Conservation (phyloP, 2,113 vertebrate species). For the Pluvialis apricaria region DNA sequence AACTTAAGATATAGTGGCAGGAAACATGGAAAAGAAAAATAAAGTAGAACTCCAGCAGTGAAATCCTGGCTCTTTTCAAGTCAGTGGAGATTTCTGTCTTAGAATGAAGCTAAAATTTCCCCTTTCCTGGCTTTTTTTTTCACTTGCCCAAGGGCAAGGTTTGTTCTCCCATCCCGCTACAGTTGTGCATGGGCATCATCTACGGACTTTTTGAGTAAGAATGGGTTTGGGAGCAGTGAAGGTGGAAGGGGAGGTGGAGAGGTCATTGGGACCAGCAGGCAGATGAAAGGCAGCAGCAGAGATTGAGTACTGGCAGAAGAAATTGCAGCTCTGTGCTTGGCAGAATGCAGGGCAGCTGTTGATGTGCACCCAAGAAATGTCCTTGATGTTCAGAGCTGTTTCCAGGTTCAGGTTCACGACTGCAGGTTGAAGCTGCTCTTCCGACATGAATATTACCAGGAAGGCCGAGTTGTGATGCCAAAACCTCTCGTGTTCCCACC, state of each 20-base stretch:
- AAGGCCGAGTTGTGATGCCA: neutral
- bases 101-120: neutral
- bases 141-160: neutral
- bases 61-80: neutral
- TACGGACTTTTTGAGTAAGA: neutral
- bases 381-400: neutral
- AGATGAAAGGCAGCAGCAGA: neutral
- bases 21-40: neutral
- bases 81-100: neutral
- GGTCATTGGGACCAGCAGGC: neutral
- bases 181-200: neutral
- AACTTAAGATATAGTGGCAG: neutral
- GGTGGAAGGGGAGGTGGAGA: neutral
- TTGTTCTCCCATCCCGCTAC: neutral
- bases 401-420: neutral
- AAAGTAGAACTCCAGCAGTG: neutral
- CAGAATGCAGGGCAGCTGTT: neutral
- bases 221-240: neutral
- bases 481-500: neutral
- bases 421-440: neutral
- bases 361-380: neutral
- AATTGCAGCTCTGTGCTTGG: neutral
- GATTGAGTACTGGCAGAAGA: neutral
- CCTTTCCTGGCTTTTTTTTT: neutral
- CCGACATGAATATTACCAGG: neutral